These are phyloP conservation scores for Pedicia rivosa DNA, from an alignment of 2,888 invertebrate genomes.

Conservation along the genomic window DNA sequence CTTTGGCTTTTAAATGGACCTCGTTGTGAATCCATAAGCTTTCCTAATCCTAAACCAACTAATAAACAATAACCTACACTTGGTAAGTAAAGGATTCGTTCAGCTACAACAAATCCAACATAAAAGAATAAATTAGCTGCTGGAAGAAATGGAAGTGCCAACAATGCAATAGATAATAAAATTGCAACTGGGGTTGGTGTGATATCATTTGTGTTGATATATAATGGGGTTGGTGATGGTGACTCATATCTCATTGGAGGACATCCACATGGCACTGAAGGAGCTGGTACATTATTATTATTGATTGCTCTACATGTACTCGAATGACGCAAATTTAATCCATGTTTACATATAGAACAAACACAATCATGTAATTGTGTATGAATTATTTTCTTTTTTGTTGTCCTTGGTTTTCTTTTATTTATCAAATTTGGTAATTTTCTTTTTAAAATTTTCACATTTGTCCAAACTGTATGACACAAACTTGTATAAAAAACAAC, in stretches of 20 bases:
- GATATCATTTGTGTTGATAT: constrained; percentile 13
- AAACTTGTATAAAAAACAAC: constrained; percentile 53
- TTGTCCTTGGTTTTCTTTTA: constrained; percentile 27
- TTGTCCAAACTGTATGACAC: constrained; percentile 19
- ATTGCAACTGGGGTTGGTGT: constrained; percentile 22
- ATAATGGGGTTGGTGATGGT: constrained; percentile 2
- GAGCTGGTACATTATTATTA: constrained; percentile 29
- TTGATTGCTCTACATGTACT: constrained; percentile 51
- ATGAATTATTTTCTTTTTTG: constrained; percentile 18
- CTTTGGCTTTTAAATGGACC: constrained; percentile 25
- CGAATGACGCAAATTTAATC: constrained; percentile 49
- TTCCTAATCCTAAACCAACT: constrained; percentile 55
- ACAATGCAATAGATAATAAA: constrained; percentile 53
- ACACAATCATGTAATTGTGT: constrained; percentile 11
- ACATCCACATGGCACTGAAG: constrained; percentile 15
- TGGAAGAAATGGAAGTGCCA: constrained; percentile 85
- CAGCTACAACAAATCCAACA: constrained; percentile 96
- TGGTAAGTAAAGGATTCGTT: constrained; percentile 88
- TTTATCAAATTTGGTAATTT: constrained; percentile 6
- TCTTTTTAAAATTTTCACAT: constrained; percentile 13
- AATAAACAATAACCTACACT: constrained; percentile 90
- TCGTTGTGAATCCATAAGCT: constrained; percentile 21
- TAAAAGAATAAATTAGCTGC: constrained; percentile 94
- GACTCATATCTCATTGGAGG: constrained; percentile 8
- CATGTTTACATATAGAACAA: constrained; percentile 42